Evolutionary conservation across 1,140 invertebrate genomes (phyloP).

Genomic region (Ctenoplectra terminalis): DNA sequence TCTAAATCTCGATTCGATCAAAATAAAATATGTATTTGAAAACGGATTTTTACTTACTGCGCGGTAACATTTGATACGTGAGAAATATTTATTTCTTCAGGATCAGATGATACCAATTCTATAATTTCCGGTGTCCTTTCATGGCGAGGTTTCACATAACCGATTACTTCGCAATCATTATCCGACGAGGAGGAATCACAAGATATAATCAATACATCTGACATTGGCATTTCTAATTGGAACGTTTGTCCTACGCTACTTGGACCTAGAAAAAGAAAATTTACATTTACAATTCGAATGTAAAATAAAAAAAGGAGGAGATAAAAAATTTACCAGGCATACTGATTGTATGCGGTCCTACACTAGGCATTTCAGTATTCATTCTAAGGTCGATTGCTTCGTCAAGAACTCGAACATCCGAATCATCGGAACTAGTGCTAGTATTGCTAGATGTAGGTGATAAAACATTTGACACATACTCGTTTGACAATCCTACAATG

Average conservation of each 20-base stretch:
- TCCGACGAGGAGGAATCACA: constrained; percentile 71
- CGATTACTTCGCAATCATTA: constrained; percentile 79
- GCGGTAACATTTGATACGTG: constrained; percentile 39
- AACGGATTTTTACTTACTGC: constrained; percentile 42
- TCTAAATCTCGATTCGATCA: background rate
- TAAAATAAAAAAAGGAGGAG: background rate
- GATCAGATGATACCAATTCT: constrained; percentile 80
- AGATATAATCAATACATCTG: constrained; percentile 70
- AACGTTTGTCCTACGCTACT: constrained; percentile 70
- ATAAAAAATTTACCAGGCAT: constrained; percentile 68
- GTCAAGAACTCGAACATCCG: constrained; percentile 73
- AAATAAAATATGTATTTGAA: background rate
- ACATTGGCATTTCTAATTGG: constrained; percentile 48
- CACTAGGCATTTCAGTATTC: constrained; percentile 58
- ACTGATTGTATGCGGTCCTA: constrained; percentile 62
- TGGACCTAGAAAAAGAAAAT: constrained; percentile 63
- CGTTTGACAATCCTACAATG: constrained; percentile 66
- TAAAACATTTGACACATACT: constrained; percentile 63
- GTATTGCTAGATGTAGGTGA: constrained; percentile 67
- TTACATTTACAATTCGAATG: background rate
- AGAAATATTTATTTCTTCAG: constrained; percentile 52
- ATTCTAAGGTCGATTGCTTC: constrained; percentile 64
- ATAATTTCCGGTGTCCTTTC: constrained; percentile 84
- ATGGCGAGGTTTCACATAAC: constrained; percentile 83
- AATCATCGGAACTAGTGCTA: constrained; percentile 67